phyloP scores from a whole-genome alignment of 2,888 invertebrate genomes.

The Synergus itoensis region DNA sequence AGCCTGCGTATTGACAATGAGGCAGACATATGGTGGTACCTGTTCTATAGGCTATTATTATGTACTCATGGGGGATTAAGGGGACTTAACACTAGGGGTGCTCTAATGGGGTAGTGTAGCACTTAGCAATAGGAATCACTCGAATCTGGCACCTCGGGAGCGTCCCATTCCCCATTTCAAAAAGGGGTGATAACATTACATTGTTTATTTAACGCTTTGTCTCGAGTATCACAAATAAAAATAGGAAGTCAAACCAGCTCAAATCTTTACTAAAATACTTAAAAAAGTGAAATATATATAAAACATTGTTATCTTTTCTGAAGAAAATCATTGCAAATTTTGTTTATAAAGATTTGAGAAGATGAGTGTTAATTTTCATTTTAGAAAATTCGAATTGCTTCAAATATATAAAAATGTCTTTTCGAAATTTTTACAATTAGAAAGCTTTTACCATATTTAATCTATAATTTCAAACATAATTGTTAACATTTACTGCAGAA shows the following conservation, averaged over 20 bases:
- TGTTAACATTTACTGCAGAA: background rate
- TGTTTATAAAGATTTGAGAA: background rate
- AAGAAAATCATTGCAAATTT: background rate
- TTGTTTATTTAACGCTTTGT: conserved; percentile 19
- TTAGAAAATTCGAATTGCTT: background rate
- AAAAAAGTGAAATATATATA: background rate
- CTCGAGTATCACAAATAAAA: background rate
- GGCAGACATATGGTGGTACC: conserved; percentile 75
- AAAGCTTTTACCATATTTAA: background rate
- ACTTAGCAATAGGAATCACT: conserved; percentile 54
- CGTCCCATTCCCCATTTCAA: background rate
- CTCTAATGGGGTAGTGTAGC: conserved; percentile 62
- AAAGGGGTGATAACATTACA: conserved; percentile 23
- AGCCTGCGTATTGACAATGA: conserved; percentile 67
- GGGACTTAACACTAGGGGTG: conserved; percentile 67
- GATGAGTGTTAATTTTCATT: background rate
- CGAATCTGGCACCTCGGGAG: conserved; percentile 55
- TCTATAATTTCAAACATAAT: background rate
- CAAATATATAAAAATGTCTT: background rate
- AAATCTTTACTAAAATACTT: background rate
- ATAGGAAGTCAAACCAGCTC: background rate
- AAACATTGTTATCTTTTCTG: no score
- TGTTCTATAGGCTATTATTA: conserved; percentile 74
- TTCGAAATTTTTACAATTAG: background rate
- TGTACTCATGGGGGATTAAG: conserved; percentile 71